These are phyloP conservation scores for Rhincodon typus DNA, from an alignment of 2,797 vertebrate genomes.

Conservation along the genomic window DNA sequence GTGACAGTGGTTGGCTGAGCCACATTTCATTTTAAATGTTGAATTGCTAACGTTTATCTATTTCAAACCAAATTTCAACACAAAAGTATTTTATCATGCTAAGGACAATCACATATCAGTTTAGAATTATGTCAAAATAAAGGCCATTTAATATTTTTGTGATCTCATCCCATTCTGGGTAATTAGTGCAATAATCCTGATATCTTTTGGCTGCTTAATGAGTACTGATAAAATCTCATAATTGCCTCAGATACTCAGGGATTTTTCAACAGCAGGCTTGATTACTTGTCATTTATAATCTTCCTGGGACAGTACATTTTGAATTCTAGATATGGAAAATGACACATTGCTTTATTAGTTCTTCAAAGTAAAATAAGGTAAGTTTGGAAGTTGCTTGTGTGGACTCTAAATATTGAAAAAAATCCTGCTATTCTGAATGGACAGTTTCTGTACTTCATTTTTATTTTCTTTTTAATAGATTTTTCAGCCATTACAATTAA, in stretches of 20 bases:
- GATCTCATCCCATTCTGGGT: neutral
- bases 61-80: neutral
- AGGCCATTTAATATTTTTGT: neutral
- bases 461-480: neutral
- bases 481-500: neutral
- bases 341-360: neutral
- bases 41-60: neutral
- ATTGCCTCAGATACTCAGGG: neutral
- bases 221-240: neutral
- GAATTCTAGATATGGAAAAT: neutral
- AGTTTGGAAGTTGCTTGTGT: neutral
- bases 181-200: neutral
- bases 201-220: neutral
- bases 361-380: neutral
- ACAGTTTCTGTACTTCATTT: neutral
- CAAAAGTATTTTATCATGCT: neutral
- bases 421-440: neutral
- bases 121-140: neutral
- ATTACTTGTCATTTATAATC: neutral
- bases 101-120: neutral
- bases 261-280: neutral
- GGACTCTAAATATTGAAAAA: neutral
- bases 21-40: neutral
- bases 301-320: neutral
- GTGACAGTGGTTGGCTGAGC: neutral